Evolutionary conservation across 2,797 vertebrate genomes (phyloP).

Genomic region (Gymnoscopelus braueri): DNA sequence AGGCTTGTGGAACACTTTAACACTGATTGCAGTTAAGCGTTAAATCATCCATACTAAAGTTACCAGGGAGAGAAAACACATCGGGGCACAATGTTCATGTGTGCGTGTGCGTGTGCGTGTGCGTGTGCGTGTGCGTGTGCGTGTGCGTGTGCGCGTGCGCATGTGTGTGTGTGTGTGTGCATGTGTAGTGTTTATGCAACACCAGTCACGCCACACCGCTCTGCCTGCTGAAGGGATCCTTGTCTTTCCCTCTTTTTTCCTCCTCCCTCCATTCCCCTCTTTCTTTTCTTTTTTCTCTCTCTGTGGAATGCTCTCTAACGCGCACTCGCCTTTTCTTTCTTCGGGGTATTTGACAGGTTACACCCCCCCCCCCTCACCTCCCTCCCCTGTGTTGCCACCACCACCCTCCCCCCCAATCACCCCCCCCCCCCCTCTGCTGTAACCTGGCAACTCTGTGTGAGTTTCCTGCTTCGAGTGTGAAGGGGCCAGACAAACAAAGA

Average conservation of each 20-base stretch:
- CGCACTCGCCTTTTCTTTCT: conserved; percentile 61
- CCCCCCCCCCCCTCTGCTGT: conserved; percentile 21
- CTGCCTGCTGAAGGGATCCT: conserved; percentile 72
- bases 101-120: conserved; percentile 12
- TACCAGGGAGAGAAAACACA: conserved; percentile 79
- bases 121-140: conserved; percentile 12
- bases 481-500: conserved; percentile 68
- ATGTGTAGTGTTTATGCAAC: conserved; percentile 68
- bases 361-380: conserved; percentile 34
- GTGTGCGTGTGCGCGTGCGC: conserved; percentile 1
- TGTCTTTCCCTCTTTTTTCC: conserved; percentile 63
- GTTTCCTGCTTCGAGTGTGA: conserved; percentile 64
- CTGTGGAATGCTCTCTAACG: conserved; percentile 62
- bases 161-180: conserved; percentile 38
- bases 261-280: conserved; percentile 46
- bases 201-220: conserved; percentile 73
- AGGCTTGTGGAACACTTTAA: conserved; percentile 81
- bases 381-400: conserved; percentile 2
- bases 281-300: conserved; percentile 47
- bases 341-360: conserved; percentile 70
- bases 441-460: conserved; percentile 68
- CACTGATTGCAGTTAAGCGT: conserved; percentile 84
- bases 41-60: conserved; percentile 85
- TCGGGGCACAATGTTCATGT: conserved; percentile 65
- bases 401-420: not conserved